Conservation (phyloP, 2,888 invertebrate species). For the Watsonalla binaria region DNA sequence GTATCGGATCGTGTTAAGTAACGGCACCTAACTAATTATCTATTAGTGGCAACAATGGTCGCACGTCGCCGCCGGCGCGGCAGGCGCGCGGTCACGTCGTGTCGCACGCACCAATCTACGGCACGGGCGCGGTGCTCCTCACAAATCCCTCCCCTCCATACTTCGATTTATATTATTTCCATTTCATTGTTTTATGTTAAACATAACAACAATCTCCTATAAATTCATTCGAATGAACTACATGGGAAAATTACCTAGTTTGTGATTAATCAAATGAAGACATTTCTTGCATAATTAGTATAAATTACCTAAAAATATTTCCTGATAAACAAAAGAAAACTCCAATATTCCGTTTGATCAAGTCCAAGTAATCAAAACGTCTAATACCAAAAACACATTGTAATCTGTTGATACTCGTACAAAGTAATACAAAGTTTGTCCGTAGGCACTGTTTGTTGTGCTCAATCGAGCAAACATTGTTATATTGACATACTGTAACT, state of each 20-base stretch:
- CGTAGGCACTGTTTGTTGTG: not conserved
- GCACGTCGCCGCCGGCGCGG: constrained; percentile 53
- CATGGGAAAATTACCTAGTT: too few relatives aligned
- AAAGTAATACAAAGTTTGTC: not conserved
- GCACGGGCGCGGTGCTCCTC: constrained; percentile 6
- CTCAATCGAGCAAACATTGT: not conserved
- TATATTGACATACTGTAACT: not conserved
- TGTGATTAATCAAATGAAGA: too few relatives aligned
- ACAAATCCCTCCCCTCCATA: too few relatives aligned
- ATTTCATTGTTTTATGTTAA: too few relatives aligned
- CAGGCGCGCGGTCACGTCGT: constrained; percentile 42
- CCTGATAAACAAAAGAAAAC: not conserved
- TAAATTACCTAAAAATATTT: too few relatives aligned
- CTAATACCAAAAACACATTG: not conserved
- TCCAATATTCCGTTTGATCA: not conserved
- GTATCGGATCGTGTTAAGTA: constrained; percentile 63
- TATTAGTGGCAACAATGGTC: constrained; percentile 72
- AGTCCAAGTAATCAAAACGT: not conserved
- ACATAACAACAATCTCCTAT: too few relatives aligned
- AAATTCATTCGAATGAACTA: too few relatives aligned
- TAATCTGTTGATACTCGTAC: not conserved
- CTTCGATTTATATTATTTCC: not conserved
- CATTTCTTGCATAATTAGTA: too few relatives aligned
- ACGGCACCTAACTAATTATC: constrained; percentile 74
- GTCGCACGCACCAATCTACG: constrained; percentile 35